phyloP scores from a whole-genome alignment of 2,113 vertebrate genomes.

The Euleptes europaea region DNA sequence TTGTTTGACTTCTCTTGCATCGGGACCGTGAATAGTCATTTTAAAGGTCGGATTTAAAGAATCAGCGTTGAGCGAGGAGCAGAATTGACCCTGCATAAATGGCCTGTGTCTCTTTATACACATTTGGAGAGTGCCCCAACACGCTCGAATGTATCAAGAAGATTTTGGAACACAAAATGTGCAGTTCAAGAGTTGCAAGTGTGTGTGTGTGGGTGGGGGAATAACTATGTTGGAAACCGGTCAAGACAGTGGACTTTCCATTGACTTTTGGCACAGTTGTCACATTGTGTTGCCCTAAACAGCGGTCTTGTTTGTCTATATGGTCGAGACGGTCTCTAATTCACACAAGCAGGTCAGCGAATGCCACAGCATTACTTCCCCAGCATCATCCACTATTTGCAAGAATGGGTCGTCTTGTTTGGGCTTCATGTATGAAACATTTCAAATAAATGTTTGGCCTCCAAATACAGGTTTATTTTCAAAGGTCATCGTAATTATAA shows the following conservation, averaged over 20 bases:
- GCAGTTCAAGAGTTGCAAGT: too few relatives aligned
- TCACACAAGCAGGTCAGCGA: background rate
- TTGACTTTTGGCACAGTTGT: background rate
- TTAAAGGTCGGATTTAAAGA: too few relatives aligned
- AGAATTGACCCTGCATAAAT: too few relatives aligned
- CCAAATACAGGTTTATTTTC: conserved; percentile 29
- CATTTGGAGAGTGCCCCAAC: too few relatives aligned
- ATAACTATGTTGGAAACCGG: background rate
- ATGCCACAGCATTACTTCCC: background rate
- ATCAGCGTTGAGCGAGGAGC: too few relatives aligned
- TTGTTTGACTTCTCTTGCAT: too few relatives aligned
- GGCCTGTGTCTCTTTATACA: too few relatives aligned
- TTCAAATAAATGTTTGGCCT: conserved; percentile 10
- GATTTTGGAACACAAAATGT: background rate
- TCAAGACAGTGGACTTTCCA: background rate
- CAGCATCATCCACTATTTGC: background rate
- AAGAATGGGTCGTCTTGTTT: background rate
- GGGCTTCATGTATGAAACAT: conserved; percentile 11
- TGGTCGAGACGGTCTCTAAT: background rate
- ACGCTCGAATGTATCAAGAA: background rate
- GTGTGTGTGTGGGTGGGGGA: too few relatives aligned
- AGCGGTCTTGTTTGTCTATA: background rate
- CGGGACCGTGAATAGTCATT: too few relatives aligned
- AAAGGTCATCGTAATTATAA: conserved; percentile 23
- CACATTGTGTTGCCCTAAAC: too few relatives aligned